Evolutionary conservation across 2,888 invertebrate genomes (phyloP).

Genomic region (Agrilus mali): DNA sequence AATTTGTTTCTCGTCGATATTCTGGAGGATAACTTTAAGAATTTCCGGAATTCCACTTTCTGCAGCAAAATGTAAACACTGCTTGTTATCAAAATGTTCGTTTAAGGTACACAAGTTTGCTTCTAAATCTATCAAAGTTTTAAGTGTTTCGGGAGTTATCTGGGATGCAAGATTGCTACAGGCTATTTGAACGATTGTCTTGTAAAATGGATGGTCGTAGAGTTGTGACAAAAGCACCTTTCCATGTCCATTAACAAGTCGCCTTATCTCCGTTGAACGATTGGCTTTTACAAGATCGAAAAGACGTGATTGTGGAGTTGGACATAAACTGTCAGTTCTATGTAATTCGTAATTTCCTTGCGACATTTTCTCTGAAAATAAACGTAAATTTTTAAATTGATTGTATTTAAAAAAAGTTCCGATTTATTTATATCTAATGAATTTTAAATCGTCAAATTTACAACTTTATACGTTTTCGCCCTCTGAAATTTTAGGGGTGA

Average conservation of each 20-base stretch:
- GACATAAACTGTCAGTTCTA: constrained; percentile 25
- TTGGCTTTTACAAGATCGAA: constrained; percentile 40
- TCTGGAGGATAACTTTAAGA: constrained; percentile 36
- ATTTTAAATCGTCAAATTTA: too few relatives aligned
- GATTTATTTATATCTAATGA: too few relatives aligned
- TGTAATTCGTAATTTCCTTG: constrained; percentile 9
- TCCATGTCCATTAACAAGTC: constrained; percentile 36
- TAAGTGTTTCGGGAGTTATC: constrained; percentile 41
- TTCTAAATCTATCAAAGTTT: constrained; percentile 44
- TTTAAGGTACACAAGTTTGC: constrained; percentile 49
- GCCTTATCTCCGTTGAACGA: constrained; percentile 39
- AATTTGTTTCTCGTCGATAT: constrained; percentile 17
- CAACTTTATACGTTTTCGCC: too few relatives aligned
- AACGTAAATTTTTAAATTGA: too few relatives aligned
- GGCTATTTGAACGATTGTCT: constrained; percentile 34
- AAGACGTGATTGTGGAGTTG: constrained; percentile 28
- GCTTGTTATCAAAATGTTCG: constrained; percentile 36
- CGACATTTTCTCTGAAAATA: constrained; percentile 6
- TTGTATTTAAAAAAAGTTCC: too few relatives aligned
- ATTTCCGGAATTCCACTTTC: constrained; percentile 36
- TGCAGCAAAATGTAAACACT: constrained; percentile 55
- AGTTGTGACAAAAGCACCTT: constrained; percentile 38
- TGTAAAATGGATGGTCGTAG: constrained; percentile 44
- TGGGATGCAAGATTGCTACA: constrained; percentile 47
- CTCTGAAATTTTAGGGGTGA: too few relatives aligned